These are phyloP conservation scores for Ataeniobius toweri DNA, from an alignment of 2,797 vertebrate species.

Conservation along the genomic window DNA sequence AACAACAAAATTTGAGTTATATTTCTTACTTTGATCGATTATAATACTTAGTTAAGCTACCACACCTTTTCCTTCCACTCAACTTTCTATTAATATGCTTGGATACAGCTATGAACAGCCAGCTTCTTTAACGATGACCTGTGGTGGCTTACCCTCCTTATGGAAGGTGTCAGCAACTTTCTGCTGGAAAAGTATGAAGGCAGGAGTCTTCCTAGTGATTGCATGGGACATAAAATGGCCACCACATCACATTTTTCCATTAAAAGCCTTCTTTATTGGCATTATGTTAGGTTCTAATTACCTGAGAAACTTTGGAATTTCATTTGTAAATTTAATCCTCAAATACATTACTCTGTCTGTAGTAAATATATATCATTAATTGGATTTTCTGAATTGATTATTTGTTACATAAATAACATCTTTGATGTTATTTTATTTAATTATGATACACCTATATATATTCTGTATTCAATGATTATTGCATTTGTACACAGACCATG, in stretches of 20 bases:
- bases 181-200: background rate
- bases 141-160: background rate
- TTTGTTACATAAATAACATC: background rate
- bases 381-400: background rate
- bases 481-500: background rate
- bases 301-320: background rate
- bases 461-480: background rate
- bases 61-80: background rate
- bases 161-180: background rate
- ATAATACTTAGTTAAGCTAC: background rate
- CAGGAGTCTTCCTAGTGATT: background rate
- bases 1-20: background rate
- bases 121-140: background rate
- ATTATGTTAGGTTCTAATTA: background rate
- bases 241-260: background rate
- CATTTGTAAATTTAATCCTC: background rate
- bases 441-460: background rate
- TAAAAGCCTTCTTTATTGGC: background rate
- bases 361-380: background rate
- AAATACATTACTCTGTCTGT: background rate
- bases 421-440: background rate
- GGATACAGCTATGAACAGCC: background rate
- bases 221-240: background rate
- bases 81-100: background rate
- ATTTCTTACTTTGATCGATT: background rate